phyloP scores from a whole-genome alignment of 2,888 invertebrate species.

The Amphipoea lucens region DNA sequence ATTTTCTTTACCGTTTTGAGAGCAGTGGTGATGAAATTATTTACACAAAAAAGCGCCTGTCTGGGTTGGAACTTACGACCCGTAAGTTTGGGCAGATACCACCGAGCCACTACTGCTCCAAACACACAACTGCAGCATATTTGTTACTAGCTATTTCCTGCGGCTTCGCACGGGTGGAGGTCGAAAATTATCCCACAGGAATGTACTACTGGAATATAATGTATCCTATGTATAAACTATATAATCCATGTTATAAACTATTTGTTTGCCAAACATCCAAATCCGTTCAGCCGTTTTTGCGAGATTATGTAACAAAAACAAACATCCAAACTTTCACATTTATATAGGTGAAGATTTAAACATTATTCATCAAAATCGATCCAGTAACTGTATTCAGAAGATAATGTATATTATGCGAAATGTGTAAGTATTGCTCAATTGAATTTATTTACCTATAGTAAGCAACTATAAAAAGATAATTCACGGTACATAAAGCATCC shows the following conservation, averaged over 20 bases:
- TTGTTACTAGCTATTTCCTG: no score
- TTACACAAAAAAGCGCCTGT: no score
- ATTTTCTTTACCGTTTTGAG: no score
- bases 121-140: background rate
- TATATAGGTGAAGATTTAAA: background rate
- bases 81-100: no score
- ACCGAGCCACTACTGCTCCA: no score
- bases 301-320: background rate
- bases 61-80: no score
- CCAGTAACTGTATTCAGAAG: background rate
- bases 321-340: background rate
- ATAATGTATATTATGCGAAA: background rate
- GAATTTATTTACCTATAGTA: background rate
- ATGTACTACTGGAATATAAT: no score
- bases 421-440: background rate
- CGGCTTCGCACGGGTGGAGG: no score
- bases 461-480: constrained; percentile 15
- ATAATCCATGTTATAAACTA: background rate
- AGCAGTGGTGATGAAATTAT: no score
- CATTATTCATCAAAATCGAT: background rate
- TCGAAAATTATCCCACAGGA: no score
- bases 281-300: background rate
- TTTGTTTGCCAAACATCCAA: background rate
- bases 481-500: constrained; percentile 22
- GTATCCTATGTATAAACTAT: no score